A percentile compares a stretch with the other conserved stretches of the same genome.
Evolutionary conservation across 2,113 vertebrate genomes (phyloP).

Genomic region (Pachypanchax playfairii): DNA sequence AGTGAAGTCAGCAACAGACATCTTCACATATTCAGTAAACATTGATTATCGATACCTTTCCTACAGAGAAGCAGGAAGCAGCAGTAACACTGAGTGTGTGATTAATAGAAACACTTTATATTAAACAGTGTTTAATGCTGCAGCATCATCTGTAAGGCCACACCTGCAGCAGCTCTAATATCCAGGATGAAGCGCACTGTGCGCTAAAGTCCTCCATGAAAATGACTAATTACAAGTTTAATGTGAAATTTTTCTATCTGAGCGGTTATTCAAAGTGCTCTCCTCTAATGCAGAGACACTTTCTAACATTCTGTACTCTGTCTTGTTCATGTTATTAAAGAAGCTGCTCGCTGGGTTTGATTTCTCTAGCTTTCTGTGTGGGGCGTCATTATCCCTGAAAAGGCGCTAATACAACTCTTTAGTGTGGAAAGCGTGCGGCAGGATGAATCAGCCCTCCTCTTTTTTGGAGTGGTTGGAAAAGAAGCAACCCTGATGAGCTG

Average conservation of each 20-base stretch:
- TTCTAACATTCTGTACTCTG: background rate
- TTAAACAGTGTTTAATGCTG: background rate
- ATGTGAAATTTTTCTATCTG: constrained; percentile 3
- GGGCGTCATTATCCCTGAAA: constrained; percentile 45
- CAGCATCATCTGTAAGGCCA: background rate
- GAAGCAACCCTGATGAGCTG: constrained; percentile 65
- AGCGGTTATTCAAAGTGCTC: constrained; percentile 2
- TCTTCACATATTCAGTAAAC: too few species aligned
- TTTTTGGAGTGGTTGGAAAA: constrained; percentile 44
- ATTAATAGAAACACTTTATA: background rate
- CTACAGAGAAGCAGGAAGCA: background rate
- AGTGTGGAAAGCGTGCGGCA: constrained; percentile 25
- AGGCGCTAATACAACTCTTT: constrained; percentile 30
- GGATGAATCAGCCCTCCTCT: constrained; percentile 41
- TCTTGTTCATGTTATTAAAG: constrained; percentile 26
- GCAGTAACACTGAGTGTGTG: background rate
- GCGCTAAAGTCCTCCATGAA: background rate
- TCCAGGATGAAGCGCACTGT: background rate
- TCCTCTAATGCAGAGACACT: constrained; percentile 2
- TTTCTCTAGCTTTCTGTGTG: constrained; percentile 21
- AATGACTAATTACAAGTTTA: background rate
- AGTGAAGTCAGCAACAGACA: background rate
- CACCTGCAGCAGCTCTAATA: constrained; percentile 9
- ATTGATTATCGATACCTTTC: too few species aligned
- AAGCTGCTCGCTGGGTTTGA: constrained; percentile 31